A percentile compares a stretch with the other conserved stretches of the same genome.
Conservation (phyloP, 1,140 invertebrate genomes). For the Zelostemma sp. region DNA sequence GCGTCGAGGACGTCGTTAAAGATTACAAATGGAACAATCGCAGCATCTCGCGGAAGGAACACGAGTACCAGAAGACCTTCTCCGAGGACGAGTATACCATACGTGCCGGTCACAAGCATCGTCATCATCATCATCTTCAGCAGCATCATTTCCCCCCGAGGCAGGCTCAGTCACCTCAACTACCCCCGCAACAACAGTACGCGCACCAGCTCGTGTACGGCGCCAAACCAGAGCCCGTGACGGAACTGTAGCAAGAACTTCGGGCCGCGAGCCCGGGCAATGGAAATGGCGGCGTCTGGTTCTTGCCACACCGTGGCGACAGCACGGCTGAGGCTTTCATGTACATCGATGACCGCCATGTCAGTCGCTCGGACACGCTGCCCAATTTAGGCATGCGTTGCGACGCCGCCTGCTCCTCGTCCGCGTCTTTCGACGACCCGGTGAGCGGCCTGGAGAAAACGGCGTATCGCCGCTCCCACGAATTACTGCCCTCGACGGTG, state of each 20-base stretch:
- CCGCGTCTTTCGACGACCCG: background rate
- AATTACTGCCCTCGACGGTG: slow-evolving; percentile 11
- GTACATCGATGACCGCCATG: slow-evolving; percentile 76
- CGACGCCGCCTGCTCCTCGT: slow-evolving; percentile 16
- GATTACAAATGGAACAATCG: slow-evolving; percentile 86
- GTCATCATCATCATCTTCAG: slow-evolving; percentile 54
- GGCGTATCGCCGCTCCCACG: slow-evolving; percentile 12
- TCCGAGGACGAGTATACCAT: slow-evolving; percentile 87
- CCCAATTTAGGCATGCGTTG: slow-evolving; percentile 54
- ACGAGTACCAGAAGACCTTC: slow-evolving; percentile 90
- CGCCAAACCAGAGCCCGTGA: slow-evolving; percentile 85
- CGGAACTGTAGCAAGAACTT: slow-evolving; percentile 95
- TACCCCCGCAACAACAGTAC: slow-evolving; percentile 66
- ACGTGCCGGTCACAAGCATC: slow-evolving; percentile 68
- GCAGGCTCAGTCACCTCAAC: slow-evolving; percentile 59
- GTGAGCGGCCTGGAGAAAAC: background rate
- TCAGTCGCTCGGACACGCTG: slow-evolving; percentile 66
- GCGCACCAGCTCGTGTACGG: slow-evolving; percentile 72
- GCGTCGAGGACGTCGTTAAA: slow-evolving; percentile 83
- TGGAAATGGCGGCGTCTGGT: slow-evolving; percentile 67
- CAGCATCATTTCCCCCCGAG: slow-evolving; percentile 54
- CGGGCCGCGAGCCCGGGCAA: slow-evolving; percentile 80
- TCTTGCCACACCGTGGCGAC: slow-evolving; percentile 73
- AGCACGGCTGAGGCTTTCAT: slow-evolving; percentile 81
- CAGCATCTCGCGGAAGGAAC: slow-evolving; percentile 82